phyloP scores from a whole-genome alignment of 2,113 vertebrate species.

The Mormyrus iriodes region DNA sequence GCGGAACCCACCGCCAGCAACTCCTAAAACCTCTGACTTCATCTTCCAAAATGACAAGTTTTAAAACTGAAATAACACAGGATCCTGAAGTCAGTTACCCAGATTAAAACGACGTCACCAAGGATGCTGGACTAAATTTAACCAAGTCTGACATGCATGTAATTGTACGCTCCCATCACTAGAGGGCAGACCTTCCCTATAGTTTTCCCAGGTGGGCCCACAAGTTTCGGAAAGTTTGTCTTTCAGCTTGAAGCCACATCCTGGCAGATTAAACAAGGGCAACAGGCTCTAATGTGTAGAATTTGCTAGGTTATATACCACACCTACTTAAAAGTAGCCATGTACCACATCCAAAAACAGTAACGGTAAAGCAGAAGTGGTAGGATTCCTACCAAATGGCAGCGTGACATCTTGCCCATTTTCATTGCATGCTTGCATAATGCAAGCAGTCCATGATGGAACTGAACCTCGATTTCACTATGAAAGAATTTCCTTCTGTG shows the following conservation, averaged over 20 bases:
- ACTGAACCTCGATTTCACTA: background rate
- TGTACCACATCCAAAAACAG: background rate
- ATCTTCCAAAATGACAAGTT: background rate
- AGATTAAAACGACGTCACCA: background rate
- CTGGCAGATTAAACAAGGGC: background rate
- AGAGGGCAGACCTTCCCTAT: conserved; percentile 1
- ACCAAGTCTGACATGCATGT: background rate
- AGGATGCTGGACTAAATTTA: background rate
- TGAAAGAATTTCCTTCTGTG: background rate
- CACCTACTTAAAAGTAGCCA: too few relatives aligned
- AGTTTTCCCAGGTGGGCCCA: background rate
- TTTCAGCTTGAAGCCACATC: conserved; percentile 3
- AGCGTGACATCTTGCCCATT: background rate
- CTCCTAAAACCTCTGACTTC: background rate
- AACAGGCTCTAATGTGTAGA: background rate
- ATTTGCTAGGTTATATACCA: background rate
- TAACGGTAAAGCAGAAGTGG: background rate
- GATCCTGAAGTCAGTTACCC: background rate
- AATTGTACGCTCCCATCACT: background rate
- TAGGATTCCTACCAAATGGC: background rate
- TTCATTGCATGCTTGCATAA: background rate
- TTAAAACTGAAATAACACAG: background rate
- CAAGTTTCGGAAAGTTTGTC: background rate
- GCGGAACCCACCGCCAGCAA: background rate
- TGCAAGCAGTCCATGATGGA: background rate